A percentile compares a stretch with the other conserved stretches of the same genome.
phyloP scores from a whole-genome alignment of 2,113 vertebrate species.

The Chlamydotis undulata region DNA sequence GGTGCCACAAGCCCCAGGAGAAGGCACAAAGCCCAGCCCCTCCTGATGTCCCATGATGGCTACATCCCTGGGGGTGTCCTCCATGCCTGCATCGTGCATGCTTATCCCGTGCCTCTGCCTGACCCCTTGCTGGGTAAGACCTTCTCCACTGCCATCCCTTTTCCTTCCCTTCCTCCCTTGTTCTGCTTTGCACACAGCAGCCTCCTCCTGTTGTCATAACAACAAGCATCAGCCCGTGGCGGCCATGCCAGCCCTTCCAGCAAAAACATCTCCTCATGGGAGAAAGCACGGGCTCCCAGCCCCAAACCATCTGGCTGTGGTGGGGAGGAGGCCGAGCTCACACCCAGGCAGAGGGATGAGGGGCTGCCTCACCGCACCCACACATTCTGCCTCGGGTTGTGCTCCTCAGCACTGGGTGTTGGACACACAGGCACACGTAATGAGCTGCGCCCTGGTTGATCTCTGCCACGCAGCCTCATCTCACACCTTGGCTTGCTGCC shows the following conservation, averaged over 20 bases:
- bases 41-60: background rate
- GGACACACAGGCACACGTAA: background rate
- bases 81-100: background rate
- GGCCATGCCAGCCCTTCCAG: background rate
- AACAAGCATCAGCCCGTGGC: conserved; percentile 1
- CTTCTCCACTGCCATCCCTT: background rate
- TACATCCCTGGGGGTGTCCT: background rate
- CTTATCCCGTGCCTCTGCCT: background rate
- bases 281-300: background rate
- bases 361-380: background rate
- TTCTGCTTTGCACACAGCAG: background rate
- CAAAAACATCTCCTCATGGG: background rate
- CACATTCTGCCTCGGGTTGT: fast-evolving
- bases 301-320: background rate
- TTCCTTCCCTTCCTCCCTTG: background rate
- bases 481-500: too few species aligned
- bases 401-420: background rate
- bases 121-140: background rate
- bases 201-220: conserved; percentile 56
- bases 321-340: background rate
- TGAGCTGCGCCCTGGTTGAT: fast-evolving
- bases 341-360: background rate
- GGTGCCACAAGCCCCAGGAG: fast-evolving
- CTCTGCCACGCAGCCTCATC: background rate
- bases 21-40: background rate